A percentile compares a stretch with the other conserved stretches of the same genome.
Conservation (phyloP, 2,888 invertebrate species). For the Pheosia tremula region DNA sequence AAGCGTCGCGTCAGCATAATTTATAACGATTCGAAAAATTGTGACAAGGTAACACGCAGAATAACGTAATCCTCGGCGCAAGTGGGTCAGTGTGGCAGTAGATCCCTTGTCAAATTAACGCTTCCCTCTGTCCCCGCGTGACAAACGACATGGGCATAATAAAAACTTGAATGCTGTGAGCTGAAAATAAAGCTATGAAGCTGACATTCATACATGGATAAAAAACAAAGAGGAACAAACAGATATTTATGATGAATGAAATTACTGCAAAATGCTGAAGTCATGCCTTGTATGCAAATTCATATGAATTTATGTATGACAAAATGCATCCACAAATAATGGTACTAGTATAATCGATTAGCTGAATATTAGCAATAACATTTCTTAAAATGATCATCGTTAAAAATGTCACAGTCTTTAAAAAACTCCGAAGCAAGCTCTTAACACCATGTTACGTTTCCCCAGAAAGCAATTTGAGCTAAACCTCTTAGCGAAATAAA, state of each 20-base stretch:
- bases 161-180: slow-evolving; percentile 58
- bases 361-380: too few relatives aligned
- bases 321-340: too few relatives aligned
- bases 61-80: slow-evolving; percentile 61
- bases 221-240: slow-evolving; percentile 28
- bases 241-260: background rate
- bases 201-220: slow-evolving; percentile 45
- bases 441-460: slow-evolving; percentile 33
- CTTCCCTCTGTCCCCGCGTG: slow-evolving; percentile 72
- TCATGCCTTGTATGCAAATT: too few relatives aligned
- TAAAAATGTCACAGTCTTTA: slow-evolving; percentile 8
- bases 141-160: slow-evolving; percentile 75
- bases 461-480: slow-evolving; percentile 60
- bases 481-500: slow-evolving; percentile 74
- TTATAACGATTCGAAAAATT: slow-evolving; percentile 49
- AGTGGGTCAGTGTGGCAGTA: slow-evolving; percentile 69
- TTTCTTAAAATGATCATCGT: slow-evolving; percentile 2
- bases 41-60: slow-evolving; percentile 55
- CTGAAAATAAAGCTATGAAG: slow-evolving; percentile 50
- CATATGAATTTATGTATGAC: too few relatives aligned
- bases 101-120: slow-evolving; percentile 83
- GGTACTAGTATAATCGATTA: too few relatives aligned
- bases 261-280: too few relatives aligned
- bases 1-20: slow-evolving; percentile 32
- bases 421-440: slow-evolving; percentile 26